Conservation (phyloP, 2,113 vertebrate species). For the Willisornis vidua region DNA sequence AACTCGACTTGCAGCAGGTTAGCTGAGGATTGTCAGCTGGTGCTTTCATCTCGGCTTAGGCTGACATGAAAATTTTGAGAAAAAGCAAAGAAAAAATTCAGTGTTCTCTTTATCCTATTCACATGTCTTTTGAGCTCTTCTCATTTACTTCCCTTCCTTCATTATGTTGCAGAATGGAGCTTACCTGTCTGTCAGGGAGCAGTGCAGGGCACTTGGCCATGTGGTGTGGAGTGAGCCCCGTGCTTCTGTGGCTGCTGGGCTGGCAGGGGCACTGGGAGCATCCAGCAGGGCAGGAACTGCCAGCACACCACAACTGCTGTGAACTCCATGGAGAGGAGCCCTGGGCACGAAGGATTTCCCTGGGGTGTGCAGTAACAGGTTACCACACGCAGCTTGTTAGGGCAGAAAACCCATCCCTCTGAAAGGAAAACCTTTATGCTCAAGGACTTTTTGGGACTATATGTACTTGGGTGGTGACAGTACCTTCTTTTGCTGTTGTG, state of each 20-base stretch:
- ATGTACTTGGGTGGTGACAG: neutral
- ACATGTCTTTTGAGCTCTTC: neutral
- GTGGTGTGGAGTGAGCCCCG: rapidly evolving
- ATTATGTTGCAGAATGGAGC: neutral
- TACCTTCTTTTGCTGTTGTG: neutral
- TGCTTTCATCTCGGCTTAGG: neutral
- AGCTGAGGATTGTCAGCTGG: neutral
- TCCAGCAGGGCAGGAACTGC: neutral
- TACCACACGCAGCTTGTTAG: neutral
- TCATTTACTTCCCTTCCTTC: neutral
- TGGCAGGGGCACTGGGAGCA: rapidly evolving
- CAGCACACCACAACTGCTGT: neutral
- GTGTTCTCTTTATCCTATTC: neutral
- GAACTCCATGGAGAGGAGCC: neutral
- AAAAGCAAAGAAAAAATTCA: neutral
- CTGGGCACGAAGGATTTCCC: neutral
- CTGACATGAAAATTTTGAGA: neutral
- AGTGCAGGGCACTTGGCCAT: rapidly evolving
- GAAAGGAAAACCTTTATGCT: neutral
- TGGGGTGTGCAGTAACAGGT: neutral
- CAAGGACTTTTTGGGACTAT: neutral
- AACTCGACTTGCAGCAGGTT: neutral
- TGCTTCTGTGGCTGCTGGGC: neutral
- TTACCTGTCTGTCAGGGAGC: neutral
- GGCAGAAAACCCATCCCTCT: neutral